These are phyloP conservation scores for Galemys pyrenaicus DNA, from an alignment of 2,113 vertebrate species.

Conservation along the genomic window DNA sequence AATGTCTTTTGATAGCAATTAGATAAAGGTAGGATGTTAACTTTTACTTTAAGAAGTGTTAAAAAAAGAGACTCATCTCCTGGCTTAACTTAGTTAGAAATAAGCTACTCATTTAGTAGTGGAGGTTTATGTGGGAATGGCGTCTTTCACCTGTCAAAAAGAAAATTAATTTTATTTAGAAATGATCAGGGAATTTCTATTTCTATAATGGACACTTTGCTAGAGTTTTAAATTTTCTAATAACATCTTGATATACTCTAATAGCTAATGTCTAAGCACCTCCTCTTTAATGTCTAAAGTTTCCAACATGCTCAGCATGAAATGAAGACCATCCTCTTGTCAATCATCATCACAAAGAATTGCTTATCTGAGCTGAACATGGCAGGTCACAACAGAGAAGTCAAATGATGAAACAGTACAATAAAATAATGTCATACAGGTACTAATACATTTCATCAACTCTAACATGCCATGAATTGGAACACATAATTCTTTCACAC, in stretches of 20 bases:
- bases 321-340: conserved; percentile 37
- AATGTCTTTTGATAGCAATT: conserved; percentile 73
- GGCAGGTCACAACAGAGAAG: conserved; percentile 29
- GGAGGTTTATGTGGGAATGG: conserved; percentile 56
- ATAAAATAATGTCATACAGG: conserved; percentile 45
- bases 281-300: conserved; percentile 36
- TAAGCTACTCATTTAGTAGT: conserved; percentile 44
- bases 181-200: conserved; percentile 48
- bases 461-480: neutral
- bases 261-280: neutral
- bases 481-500: conserved; percentile 1
- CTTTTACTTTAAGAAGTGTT: conserved; percentile 64
- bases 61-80: conserved; percentile 65
- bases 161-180: conserved; percentile 66
- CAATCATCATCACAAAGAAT: conserved; percentile 18
- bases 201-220: conserved; percentile 57
- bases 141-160: conserved; percentile 74
- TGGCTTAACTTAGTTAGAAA: conserved; percentile 14
- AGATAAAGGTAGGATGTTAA: conserved; percentile 63
- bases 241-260: conserved; percentile 31
- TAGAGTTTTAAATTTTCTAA: conserved; percentile 63
- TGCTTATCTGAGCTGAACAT: conserved; percentile 19
- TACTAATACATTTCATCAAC: conserved; percentile 24
- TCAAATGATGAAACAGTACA: conserved; percentile 40
- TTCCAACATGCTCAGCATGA: neutral